Evolutionary conservation across 2,797 vertebrate genomes (phyloP).

Genomic region (Microctenopoma stevenorrisi): DNA sequence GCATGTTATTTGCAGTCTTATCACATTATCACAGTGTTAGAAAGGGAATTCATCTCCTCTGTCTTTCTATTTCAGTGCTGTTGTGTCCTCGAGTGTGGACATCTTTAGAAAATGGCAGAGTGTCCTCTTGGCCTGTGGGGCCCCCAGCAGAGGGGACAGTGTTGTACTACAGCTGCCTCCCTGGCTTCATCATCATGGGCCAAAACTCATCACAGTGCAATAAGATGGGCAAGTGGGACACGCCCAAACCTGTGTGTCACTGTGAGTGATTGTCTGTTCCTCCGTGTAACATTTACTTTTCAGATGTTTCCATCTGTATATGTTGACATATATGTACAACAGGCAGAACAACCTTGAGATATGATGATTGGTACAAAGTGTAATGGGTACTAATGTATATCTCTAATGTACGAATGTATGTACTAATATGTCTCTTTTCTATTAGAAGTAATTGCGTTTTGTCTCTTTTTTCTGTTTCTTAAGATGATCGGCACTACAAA

Average conservation of each 20-base stretch:
- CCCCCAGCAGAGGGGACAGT: constrained; percentile 86
- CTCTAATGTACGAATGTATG: too few relatives aligned
- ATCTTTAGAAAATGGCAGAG: constrained; percentile 88
- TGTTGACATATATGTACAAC: too few relatives aligned
- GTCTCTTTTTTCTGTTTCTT: constrained; percentile 26
- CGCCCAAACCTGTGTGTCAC: constrained; percentile 88
- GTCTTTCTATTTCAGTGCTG: constrained; percentile 76
- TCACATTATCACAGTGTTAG: too few relatives aligned
- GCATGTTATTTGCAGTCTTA: too few relatives aligned
- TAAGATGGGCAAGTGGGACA: constrained; percentile 89
- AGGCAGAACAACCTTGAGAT: too few relatives aligned
- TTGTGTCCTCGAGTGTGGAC: constrained; percentile 87
- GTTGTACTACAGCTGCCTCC: constrained; percentile 86
- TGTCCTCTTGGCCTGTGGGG: constrained; percentile 76
- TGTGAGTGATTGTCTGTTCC: constrained; percentile 77
- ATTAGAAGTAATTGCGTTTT: background rate
- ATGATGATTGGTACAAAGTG: too few relatives aligned
- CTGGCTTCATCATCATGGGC: constrained; percentile 87
- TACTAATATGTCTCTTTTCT: too few relatives aligned
- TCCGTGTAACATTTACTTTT: background rate
- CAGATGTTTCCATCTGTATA: too few relatives aligned
- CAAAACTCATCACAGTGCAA: constrained; percentile 86
- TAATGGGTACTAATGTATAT: too few relatives aligned
- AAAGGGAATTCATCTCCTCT: background rate
- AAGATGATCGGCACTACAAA: constrained; percentile 80